Evolutionary conservation across 2,797 vertebrate species (phyloP), one percentile per base, ranked within the genome.

Genomic region (Percopsis omiscomaycus): DNA sequence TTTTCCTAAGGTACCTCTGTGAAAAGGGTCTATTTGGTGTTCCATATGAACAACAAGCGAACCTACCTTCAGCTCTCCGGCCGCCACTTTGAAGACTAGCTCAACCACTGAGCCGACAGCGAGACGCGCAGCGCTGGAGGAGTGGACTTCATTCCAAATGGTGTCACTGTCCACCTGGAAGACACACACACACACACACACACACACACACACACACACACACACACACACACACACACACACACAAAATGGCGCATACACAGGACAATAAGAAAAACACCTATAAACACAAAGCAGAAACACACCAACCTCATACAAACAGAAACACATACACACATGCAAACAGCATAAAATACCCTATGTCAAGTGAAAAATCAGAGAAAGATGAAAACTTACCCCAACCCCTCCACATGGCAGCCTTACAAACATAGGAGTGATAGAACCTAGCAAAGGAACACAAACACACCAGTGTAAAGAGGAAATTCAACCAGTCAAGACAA

Each of bases 131-230:
- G 97, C 97, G 1, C 96, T 95, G 0, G 96, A 97, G 0, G 97
- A 98, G 88, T 99, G 97, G 28, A 98, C 95, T 83, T 99, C 97
- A 0, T 98, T 98, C 97, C 97, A 99, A 60, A 98, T 98, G 32
- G 97, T 98, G 91, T 99, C 97, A 8, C 96, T 98, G 92, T 99
- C 97, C 13, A 99, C 97, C 96, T 98, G 77, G 0, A 22, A 32
- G 51, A 42, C 42, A 61, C 52, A 42, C 66, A 61, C 42, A 55
- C 48, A 51, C 44, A 48, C 45, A 49, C 53, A 45, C 48, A 16
- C 29, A 52, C 42, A 61, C 52, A 42, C 66, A 61, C 42, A 55
- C 48, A 51, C 44, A 22, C 45, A 42, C 42, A 61, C 52, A 42
- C 66, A 61, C 42, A 55, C 48, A 51, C 44, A 22, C 45, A 49